These are phyloP conservation scores for Lateolabrax maculatus DNA, from an alignment of 2,797 vertebrate genomes.

Conservation along the genomic window DNA sequence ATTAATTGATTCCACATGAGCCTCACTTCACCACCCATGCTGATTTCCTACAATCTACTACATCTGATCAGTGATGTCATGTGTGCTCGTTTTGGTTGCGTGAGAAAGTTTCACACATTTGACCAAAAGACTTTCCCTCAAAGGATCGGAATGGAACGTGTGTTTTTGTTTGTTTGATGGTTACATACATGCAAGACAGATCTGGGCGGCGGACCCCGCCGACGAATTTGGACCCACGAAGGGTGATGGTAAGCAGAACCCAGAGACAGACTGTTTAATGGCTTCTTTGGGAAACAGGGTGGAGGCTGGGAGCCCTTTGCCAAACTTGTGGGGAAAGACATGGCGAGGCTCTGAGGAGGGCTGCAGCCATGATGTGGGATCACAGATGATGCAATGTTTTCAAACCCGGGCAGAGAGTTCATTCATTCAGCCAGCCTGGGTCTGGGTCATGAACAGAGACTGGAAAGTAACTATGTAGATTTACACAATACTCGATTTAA, in stretches of 20 bases:
- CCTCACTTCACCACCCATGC: background rate
- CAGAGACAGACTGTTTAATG: background rate
- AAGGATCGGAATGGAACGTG: background rate
- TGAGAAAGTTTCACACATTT: slow-evolving; percentile 28
- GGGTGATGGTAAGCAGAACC: slow-evolving; percentile 52
- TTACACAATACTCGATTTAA: too few relatives aligned
- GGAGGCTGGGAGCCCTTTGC: slow-evolving; percentile 23
- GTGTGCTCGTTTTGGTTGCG: slow-evolving; percentile 27
- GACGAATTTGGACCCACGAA: slow-evolving; percentile 11
- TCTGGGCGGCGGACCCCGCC: background rate
- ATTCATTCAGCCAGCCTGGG: slow-evolving; percentile 19
- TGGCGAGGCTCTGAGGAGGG: slow-evolving; percentile 32
- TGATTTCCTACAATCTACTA: slow-evolving; percentile 1
- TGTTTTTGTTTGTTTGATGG: slow-evolving; percentile 20
- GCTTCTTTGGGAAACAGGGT: slow-evolving; percentile 32
- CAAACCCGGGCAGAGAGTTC: slow-evolving; percentile 35
- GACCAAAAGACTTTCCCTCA: slow-evolving; percentile 1
- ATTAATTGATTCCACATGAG: background rate
- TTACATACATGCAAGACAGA: slow-evolving; percentile 3
- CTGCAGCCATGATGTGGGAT: slow-evolving; percentile 44
- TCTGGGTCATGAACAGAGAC: slow-evolving; percentile 21
- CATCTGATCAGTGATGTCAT: slow-evolving; percentile 15
- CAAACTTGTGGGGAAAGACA: slow-evolving; percentile 44
- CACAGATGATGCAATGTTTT: slow-evolving; percentile 60
- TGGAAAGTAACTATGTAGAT: too few relatives aligned